Evolutionary conservation across 2,888 invertebrate species (phyloP).

Genomic region (Luffia ferchaultella): DNA sequence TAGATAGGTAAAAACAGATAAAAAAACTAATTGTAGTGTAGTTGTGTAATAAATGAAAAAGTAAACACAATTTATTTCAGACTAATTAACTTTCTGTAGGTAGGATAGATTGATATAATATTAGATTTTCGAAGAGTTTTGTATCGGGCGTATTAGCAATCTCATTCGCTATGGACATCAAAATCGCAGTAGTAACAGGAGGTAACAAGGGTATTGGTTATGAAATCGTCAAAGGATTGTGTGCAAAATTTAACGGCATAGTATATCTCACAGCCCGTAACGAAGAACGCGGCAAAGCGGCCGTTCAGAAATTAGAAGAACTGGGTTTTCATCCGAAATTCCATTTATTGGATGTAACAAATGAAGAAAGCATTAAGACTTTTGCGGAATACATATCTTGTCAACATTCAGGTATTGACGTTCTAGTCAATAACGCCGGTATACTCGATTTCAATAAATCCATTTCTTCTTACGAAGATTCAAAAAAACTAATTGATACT

Average conservation of each 20-base stretch:
- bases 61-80: too few relatives aligned
- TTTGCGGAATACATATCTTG: conserved; percentile 67
- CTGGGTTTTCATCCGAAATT: conserved; percentile 67
- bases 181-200: conserved; percentile 60
- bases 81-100: too few relatives aligned
- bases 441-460: conserved; percentile 72
- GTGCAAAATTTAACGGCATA: conserved; percentile 72
- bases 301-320: conserved; percentile 68
- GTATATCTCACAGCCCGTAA: conserved; percentile 79
- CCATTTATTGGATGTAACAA: conserved; percentile 75
- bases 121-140: too few relatives aligned
- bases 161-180: conserved; percentile 63
- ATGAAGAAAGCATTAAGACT: conserved; percentile 65
- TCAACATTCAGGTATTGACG: conserved; percentile 73
- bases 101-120: too few relatives aligned
- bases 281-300: conserved; percentile 66
- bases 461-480: conserved; percentile 73
- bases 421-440: conserved; percentile 82
- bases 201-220: conserved; percentile 55
- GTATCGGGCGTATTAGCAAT: too few relatives aligned
- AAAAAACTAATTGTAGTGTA: too few relatives aligned
- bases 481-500: conserved; percentile 72
- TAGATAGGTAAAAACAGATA: too few relatives aligned
- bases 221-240: conserved; percentile 64
- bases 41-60: too few relatives aligned